Conservation (phyloP, 2,113 vertebrate species). For the Opisthocomus hoazin region DNA sequence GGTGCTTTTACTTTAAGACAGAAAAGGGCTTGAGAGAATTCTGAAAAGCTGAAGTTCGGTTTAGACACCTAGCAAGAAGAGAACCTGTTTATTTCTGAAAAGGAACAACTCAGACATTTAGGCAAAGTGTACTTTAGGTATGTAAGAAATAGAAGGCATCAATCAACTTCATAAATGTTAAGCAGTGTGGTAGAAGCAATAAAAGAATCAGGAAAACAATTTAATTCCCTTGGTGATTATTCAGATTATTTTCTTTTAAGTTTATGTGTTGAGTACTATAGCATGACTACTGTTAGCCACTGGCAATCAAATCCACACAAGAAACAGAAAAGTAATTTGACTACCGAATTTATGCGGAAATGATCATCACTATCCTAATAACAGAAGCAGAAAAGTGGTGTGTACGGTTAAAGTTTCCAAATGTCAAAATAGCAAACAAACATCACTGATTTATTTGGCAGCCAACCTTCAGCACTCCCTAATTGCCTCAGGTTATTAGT, state of each 20-base stretch:
- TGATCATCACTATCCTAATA: background rate
- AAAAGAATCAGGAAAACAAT: background rate
- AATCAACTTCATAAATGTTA: background rate
- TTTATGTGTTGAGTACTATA: background rate
- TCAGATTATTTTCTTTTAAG: background rate
- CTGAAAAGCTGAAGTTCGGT: background rate
- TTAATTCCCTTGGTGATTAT: background rate
- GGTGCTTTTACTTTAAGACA: background rate
- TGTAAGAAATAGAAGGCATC: background rate
- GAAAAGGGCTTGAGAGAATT: background rate
- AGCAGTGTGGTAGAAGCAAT: background rate
- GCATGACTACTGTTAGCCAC: background rate
- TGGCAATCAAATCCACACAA: background rate
- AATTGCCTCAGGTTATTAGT: background rate
- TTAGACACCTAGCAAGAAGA: background rate
- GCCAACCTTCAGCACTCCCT: background rate
- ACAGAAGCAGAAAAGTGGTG: background rate
- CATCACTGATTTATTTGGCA: background rate
- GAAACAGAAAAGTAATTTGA: background rate
- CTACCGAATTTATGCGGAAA: background rate
- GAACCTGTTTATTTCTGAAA: background rate
- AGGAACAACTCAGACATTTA: background rate
- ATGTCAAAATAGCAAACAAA: background rate
- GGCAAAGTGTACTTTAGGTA: background rate
- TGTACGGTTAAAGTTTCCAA: background rate